Percentiles rank a stretch among this genome's conserved stretches.
Evolutionary conservation across 2,797 vertebrate genomes (phyloP).

Genomic region (Sebastes matsubarae): DNA sequence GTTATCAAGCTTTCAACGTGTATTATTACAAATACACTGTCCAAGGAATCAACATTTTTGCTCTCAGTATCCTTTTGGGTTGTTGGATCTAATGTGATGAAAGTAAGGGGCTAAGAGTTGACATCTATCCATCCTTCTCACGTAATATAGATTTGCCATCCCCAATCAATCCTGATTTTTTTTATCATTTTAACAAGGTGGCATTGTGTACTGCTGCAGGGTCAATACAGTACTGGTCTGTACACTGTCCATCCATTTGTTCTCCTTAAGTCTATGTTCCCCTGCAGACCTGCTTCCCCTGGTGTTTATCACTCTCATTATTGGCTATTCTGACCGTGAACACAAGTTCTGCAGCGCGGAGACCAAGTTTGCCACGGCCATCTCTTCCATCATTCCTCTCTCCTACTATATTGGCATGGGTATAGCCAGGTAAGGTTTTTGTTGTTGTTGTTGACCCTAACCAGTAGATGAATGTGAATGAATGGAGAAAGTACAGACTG

Average conservation of each 20-base stretch:
- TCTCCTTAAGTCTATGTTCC: conserved; percentile 59
- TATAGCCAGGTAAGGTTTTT: conserved; percentile 86
- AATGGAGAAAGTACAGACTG: neutral
- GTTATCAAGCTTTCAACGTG: conserved; percentile 83
- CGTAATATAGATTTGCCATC: neutral
- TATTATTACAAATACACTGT: conserved; percentile 89
- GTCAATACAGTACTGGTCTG: neutral
- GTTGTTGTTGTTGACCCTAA: neutral
- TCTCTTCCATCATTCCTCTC: conserved; percentile 89
- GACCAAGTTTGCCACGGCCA: conserved; percentile 85
- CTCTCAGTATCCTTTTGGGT: conserved; percentile 86
- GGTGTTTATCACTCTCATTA: conserved; percentile 83
- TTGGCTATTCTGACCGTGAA: conserved; percentile 84
- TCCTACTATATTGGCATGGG: conserved; percentile 95
- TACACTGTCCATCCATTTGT: conserved; percentile 4
- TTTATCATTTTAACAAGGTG: neutral
- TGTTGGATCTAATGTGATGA: neutral
- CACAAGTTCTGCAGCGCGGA: conserved; percentile 79
- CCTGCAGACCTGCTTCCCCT: conserved; percentile 85
- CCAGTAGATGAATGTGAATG: neutral
- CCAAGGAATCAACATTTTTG: conserved; percentile 87
- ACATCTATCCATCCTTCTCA: neutral
- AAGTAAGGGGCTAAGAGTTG: neutral
- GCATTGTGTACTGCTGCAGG: neutral
- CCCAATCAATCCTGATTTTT: neutral